A percentile compares a stretch with the other conserved stretches of the same genome.
These are phyloP conservation scores for Strix aluco DNA, from an alignment of 2,113 vertebrate genomes.

Conservation along the genomic window DNA sequence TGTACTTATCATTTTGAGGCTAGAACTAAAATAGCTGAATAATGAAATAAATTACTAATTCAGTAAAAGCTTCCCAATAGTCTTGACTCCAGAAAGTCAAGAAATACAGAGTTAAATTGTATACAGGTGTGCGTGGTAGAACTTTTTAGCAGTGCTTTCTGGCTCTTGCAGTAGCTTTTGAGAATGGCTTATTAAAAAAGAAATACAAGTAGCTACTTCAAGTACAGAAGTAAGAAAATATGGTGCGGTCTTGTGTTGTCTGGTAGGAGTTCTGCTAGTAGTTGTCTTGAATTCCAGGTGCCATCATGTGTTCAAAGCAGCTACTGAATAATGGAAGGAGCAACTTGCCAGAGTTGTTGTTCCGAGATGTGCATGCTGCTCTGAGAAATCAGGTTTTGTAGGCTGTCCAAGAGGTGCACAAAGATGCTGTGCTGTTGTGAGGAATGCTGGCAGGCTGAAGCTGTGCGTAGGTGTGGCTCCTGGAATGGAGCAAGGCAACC, in stretches of 20 bases:
- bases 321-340: background rate
- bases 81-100: background rate
- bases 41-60: background rate
- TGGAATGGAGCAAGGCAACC: background rate
- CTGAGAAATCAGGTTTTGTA: background rate
- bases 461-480: fast-evolving
- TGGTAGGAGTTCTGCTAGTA: background rate
- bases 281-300: background rate
- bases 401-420: background rate
- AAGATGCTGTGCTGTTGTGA: background rate
- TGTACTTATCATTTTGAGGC: background rate
- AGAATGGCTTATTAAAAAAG: background rate
- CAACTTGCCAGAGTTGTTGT: background rate
- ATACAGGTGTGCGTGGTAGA: background rate
- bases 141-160: background rate
- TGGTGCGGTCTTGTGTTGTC: background rate
- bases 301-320: background rate
- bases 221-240: background rate
- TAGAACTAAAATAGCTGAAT: background rate
- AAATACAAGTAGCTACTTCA: background rate
- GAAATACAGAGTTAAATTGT: background rate
- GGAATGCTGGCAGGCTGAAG: background rate
- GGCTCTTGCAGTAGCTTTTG: background rate
- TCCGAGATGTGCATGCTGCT: background rate
- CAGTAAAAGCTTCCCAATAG: background rate